A percentile compares a stretch with the other conserved stretches of the same genome.
Evolutionary conservation across 2,113 vertebrate genomes (phyloP).

Genomic region (Ariopsis seemanni): DNA sequence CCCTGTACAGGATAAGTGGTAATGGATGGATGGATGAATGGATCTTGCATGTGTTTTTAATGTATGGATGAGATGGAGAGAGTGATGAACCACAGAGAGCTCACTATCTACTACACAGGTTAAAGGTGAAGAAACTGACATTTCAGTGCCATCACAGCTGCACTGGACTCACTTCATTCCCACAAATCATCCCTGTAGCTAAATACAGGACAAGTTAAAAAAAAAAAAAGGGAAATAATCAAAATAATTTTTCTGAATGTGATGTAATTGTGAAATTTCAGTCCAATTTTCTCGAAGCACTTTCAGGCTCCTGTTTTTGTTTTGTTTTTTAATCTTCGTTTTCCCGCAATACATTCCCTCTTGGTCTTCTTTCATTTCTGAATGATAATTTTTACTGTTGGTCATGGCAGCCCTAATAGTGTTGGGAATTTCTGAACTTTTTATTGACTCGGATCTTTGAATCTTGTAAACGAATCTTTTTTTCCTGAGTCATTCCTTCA

Average conservation of each 20-base stretch:
- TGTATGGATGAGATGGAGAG: not conserved
- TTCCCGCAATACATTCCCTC: not conserved
- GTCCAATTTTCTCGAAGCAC: not conserved
- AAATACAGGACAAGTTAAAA: not conserved
- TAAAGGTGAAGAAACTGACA: not conserved
- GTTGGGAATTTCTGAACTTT: no score
- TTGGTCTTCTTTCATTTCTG: not conserved
- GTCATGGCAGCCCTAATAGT: not conserved
- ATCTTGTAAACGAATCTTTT: no score
- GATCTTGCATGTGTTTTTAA: not conserved
- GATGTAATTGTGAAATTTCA: not conserved
- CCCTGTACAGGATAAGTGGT: no score
- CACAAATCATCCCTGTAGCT: slow-evolving; percentile 27
- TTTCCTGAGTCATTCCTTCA: no score
- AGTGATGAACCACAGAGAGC: not conserved
- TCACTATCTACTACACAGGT: not conserved
- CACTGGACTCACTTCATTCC: slow-evolving; percentile 48
- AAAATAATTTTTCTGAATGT: not conserved
- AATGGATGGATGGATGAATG: no score
- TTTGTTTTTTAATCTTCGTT: not conserved
- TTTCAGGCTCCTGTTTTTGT: not conserved
- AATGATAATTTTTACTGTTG: not conserved
- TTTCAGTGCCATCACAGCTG: slow-evolving; percentile 58
- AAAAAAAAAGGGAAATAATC: not conserved
- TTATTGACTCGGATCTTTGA: no score